These are phyloP conservation scores for Myotis davidii DNA, from an alignment of 2,113 vertebrate species.

Conservation along the genomic window DNA sequence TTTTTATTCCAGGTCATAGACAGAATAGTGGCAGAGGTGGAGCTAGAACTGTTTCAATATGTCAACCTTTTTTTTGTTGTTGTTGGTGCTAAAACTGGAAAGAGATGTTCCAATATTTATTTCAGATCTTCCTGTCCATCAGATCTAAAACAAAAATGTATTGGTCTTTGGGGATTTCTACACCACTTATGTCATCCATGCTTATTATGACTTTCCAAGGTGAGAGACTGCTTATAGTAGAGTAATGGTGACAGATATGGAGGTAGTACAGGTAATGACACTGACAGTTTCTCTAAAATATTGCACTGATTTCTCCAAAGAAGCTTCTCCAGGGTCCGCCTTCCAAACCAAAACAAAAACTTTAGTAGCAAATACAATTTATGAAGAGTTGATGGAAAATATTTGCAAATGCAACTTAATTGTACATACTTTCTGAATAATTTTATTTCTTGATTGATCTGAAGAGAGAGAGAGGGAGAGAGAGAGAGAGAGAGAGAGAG, in stretches of 20 bases:
- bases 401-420: not conserved
- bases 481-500: no score
- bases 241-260: not conserved
- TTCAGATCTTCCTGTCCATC: not conserved
- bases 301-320: not conserved
- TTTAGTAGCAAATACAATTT: not conserved
- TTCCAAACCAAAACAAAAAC: not conserved
- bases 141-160: not conserved
- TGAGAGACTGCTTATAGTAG: not conserved
- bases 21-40: not conserved
- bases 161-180: not conserved
- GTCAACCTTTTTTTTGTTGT: not conserved
- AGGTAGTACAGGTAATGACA: not conserved
- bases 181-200: not conserved
- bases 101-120: slow-evolving; percentile 14
- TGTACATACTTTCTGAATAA: not conserved
- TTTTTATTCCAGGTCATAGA: not conserved
- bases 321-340: not conserved
- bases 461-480: no score
- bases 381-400: not conserved
- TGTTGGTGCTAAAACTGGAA: not conserved
- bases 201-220: not conserved
- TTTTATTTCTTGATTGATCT: not conserved
- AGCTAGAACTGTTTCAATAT: not conserved
- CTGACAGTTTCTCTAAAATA: not conserved